phyloP scores from a whole-genome alignment of 1,140 invertebrate genomes.

The Leptopilina clavipes region DNA sequence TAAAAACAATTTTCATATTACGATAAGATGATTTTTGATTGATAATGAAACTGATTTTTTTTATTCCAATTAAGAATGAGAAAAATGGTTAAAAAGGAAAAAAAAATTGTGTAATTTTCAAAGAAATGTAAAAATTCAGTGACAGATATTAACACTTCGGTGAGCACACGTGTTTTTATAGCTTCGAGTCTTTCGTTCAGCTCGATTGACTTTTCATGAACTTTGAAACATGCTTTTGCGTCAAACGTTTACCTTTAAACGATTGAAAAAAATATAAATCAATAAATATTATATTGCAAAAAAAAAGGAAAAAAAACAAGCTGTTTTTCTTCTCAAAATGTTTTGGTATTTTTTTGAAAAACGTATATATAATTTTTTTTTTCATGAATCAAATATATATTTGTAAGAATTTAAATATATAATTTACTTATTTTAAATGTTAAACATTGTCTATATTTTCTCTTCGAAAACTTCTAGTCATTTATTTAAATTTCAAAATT shows the following conservation, averaged over 20 bases:
- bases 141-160: constrained; percentile 9
- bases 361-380: no score
- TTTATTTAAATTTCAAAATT: no score
- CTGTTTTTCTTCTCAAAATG: neutral
- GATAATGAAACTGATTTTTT: neutral
- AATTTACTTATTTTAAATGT: no score
- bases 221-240: constrained; percentile 18
- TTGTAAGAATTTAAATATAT: no score
- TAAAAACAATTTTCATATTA: no score
- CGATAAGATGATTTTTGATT: no score
- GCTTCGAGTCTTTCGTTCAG: constrained; percentile 5
- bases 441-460: no score
- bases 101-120: neutral
- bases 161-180: neutral
- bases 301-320: neutral
- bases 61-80: neutral
- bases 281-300: neutral
- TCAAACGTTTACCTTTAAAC: neutral
- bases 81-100: neutral
- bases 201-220: constrained; percentile 18
- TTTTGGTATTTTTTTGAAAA: neutral
- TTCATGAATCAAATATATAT: no score
- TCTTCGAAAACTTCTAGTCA: no score
- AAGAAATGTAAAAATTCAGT: constrained; percentile 1
- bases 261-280: neutral